Base-by-base conservation (phyloP, 2,113 vertebrate genomes). In the Psammodynastes pulverulentus region DNA sequence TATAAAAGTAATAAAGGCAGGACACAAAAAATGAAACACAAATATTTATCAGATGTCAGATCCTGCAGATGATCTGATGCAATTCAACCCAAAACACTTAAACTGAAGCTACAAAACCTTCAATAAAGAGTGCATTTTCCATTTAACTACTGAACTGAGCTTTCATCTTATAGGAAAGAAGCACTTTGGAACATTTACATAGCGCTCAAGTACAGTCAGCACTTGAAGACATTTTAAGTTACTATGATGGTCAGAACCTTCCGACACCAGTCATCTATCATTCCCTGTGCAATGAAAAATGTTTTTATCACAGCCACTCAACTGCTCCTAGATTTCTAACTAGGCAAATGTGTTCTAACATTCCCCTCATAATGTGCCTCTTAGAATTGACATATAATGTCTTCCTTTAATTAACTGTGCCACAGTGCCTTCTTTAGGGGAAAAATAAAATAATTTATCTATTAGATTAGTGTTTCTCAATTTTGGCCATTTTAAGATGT, bases 1-100 rank as follows among this genome's bases (percentile, higher is more conserved):
- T 67, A 67, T 67, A 34, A 67, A 67, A 67, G 4, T 67, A 67
- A 34, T 67, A 67, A 67, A 6, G 29, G 62, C 62, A 34, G 29
- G 29, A 67, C n/a, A 67, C n/a, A n/a, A 67, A 34, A 67, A 67
- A 34, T 2, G 34, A n/a, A 67, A n/a, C 29, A n/a, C 29, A 67
- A 67, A 67, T 34, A 17, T 93, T 94, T 94, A 93, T 93, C 93
- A 89, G 87, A 90, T 93, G 93, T 91, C 91, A 94, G 92, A 96
- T 79, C 87, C 90, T 43, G 72, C 88, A 93, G 89, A 87, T 45
- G 93, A 92, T 0, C 0, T 52, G 93, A 94, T 62, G 39, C 79
- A 93, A 56, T 72, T 92, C 91, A 43, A 3, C 34, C 72, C 72
- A 79, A 43, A 79, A 21, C 72, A 43, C 72, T 79, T 39, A 43